Percentiles rank a stretch among this genome's conserved stretches.
These are phyloP conservation scores for Trematomus loennbergii DNA, from an alignment of 2,113 vertebrate species.

Conservation along the genomic window DNA sequence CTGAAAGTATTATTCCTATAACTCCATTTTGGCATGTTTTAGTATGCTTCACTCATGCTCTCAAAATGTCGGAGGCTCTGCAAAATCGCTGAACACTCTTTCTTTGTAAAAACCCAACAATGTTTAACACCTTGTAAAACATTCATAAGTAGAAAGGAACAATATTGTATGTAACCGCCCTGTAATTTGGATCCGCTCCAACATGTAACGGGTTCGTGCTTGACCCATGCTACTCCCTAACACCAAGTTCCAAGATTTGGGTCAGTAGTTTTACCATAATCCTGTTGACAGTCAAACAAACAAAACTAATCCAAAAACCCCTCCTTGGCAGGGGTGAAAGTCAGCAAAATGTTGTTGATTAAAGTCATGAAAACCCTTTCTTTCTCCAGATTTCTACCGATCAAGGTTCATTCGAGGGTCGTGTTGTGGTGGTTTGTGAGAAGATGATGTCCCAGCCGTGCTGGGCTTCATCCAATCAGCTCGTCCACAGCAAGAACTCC, in stretches of 20 bases:
- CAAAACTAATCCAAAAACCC: too few species aligned
- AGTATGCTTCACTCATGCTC: not conserved
- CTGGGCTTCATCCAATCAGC: constrained; percentile 97
- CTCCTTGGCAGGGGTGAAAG: not conserved
- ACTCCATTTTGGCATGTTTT: not conserved
- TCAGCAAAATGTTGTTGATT: not conserved
- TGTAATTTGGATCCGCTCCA: too few species aligned
- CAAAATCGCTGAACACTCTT: not conserved
- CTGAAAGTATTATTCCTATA: not conserved
- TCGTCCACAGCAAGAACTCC: constrained; percentile 97
- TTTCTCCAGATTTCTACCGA: constrained; percentile 85
- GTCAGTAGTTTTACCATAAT: too few species aligned
- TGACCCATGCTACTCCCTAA: too few species aligned
- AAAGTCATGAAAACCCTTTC: not conserved
- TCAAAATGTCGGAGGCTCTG: not conserved
- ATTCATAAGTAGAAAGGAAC: too few species aligned
- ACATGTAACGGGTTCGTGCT: too few species aligned
- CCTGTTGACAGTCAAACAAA: too few species aligned
- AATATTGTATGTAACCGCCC: too few species aligned
- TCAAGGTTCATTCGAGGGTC: constrained; percentile 94
- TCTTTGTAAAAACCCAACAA: not conserved
- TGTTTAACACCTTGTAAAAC: not conserved
- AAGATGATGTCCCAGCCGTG: constrained; percentile 99
- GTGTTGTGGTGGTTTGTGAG: constrained; percentile 97
- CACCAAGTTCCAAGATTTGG: too few species aligned